Evolutionary conservation across 2,113 vertebrate genomes (phyloP), one percentile per base, ranked within the genome.

Genomic region (Trematocara marginatum): DNA sequence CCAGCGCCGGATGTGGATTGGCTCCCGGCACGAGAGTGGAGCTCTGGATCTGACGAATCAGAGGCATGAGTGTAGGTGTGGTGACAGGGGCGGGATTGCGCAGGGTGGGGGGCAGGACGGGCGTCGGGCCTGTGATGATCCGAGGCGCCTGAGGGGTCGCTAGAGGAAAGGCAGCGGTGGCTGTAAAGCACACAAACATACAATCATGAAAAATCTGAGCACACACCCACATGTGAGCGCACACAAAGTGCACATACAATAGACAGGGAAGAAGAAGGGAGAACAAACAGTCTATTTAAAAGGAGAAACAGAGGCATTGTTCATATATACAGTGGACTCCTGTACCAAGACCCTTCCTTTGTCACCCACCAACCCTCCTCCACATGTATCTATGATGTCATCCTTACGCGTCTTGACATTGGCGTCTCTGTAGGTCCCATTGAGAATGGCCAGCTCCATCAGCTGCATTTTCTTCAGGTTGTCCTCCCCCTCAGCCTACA

Each of bases 391-490:
- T 79, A 87, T 93, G 92, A 92, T 86, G 88, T 94, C 90, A 87
- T 93, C 87, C 98, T 99, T 99, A 99, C 98, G 97, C 96, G 97
- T 98, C 97, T 99, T 99, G 95, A 99, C 97, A 97, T 99, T 99
- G 97, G 98, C 98, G 82, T 99, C 99, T 96, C 99, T 97, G 97
- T 99, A 99, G 81, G 99, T 99, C 95, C 99, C 99, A 29, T 99
- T 99, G 93, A 99, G 97, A 94, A 99, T 99, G 84, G 99, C 99
- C 83, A 99, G 97, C 95, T 99, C 98, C 98, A 99, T 99, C 96
- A 99, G 95, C 95, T 99, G 98, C 98, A 99, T 99, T 96, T 99
- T 99, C 96, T 99, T 99, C 97, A 99, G 97, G 95, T 98, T 99
- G 97, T 99, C 99, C 94, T 99, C 99, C 84, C 99, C 99, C 95